Evolutionary conservation across 2,888 invertebrate species (phyloP).

Genomic region (Agrotis segetum): DNA sequence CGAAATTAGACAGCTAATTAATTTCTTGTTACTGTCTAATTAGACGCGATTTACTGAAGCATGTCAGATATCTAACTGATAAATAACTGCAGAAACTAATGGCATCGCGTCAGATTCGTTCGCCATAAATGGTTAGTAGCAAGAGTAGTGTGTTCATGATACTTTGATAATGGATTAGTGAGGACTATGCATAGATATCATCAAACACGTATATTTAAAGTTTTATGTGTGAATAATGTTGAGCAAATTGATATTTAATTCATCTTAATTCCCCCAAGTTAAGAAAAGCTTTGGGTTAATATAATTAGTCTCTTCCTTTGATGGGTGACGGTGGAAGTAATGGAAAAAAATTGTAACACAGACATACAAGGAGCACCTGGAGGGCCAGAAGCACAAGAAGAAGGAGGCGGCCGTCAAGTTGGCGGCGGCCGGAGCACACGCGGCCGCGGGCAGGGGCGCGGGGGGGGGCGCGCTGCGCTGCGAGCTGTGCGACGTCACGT

Average conservation of each 20-base stretch:
- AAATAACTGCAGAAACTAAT: slow-evolving; percentile 18
- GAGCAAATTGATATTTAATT: no score
- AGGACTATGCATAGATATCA: no score
- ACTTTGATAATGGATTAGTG: neutral
- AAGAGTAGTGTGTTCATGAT: slow-evolving; percentile 11
- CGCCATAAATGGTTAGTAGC: slow-evolving; percentile 6
- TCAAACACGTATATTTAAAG: no score
- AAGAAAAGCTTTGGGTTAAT: no score
- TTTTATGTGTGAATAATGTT: no score
- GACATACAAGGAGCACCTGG: slow-evolving; percentile 96
- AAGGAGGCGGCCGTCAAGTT: slow-evolving; percentile 95
- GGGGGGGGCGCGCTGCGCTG: slow-evolving; percentile 94
- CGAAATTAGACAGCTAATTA: neutral
- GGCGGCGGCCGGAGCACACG: slow-evolving; percentile 91
- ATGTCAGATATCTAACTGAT: slow-evolving; percentile 17
- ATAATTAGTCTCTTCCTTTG: no score
- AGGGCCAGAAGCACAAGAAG: slow-evolving; percentile 99
- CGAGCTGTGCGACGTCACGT: slow-evolving; percentile 99
- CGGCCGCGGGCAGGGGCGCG: slow-evolving; percentile 73
- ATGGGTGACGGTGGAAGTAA: no score
- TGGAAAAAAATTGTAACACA: slow-evolving; percentile 49
- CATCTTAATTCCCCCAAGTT: no score
- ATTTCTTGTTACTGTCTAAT: slow-evolving; percentile 13
- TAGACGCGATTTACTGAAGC: slow-evolving; percentile 9
- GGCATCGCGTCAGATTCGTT: slow-evolving; percentile 11